Evolutionary conservation across 2,113 vertebrate species (phyloP), one percentile per base, ranked within the genome.

Genomic region (Dendrocopos noguchii): DNA sequence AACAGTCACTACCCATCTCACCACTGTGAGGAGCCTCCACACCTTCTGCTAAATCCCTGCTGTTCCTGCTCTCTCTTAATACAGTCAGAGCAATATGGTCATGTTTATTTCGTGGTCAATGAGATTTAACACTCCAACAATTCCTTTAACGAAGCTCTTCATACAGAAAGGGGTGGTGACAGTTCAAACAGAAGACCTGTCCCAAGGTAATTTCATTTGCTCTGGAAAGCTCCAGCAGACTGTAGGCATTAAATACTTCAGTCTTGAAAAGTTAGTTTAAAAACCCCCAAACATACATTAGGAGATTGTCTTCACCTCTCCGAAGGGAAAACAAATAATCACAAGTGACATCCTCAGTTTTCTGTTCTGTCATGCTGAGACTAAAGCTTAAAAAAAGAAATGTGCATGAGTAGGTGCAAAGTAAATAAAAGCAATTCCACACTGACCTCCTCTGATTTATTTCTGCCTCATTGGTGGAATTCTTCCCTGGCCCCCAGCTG

Each of bases 401-500:
- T 28, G 42, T 4, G 16, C 34, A 10, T 1, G 19, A 85, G 50
- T 22, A 42, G 18, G 24, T 72, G 57, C 52, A 93, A 70, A 90
- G 73, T 17, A 60, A 75, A 80, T 11, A 22, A 63, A 63, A 72
- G 42, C 24, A 93, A 74, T 67, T 44, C 42, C 59, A 44, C 33
- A 61, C 98, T 98, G 95, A 99, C 99, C 99, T 99, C 93, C 99
- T 98, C 57, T 99, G 98, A 95, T 98, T 99, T 97, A 99, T 99
- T 67, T 99, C 99, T 14, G 97, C 90, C 36, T 98, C 98, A 1
- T 95, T 98, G 90, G 96, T 98, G 84, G 98, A 96, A 5, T 99
- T 99, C 95, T 99, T 99, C 5, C 99, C 98, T 0, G 99, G 99
- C 18, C 98, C 99, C 99, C 99, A 99, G 88, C 99, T 99, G 96